Evolutionary conservation across 2,888 invertebrate genomes (phyloP).

Genomic region (Acrobeloides nanus): DNA sequence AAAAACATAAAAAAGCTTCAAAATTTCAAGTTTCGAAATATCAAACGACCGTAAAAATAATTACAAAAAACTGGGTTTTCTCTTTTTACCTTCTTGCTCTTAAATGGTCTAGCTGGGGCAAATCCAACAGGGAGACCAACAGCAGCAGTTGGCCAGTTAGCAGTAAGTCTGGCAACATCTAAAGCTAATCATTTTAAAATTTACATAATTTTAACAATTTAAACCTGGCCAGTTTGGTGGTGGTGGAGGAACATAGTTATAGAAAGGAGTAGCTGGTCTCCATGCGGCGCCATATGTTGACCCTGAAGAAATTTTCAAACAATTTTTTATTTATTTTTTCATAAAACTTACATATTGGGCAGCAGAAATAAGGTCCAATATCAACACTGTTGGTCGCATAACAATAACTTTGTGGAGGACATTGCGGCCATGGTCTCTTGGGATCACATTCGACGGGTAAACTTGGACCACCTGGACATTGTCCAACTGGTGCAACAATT

Average conservation of each 20-base stretch:
- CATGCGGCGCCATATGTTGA: conserved; percentile 26
- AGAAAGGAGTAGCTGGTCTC: conserved; percentile 53
- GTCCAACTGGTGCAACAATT: conserved; percentile 42
- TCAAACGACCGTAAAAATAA: no score
- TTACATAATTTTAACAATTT: background rate
- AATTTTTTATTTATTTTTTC: background rate
- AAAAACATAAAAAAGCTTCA: no score
- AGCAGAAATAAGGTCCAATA: conserved; percentile 54
- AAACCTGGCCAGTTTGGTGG: conserved; percentile 49
- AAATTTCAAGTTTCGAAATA: no score
- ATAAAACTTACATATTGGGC: conserved; percentile 45
- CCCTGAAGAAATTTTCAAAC: conserved; percentile 11
- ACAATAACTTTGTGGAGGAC: conserved; percentile 53
- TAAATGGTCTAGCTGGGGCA: no score
- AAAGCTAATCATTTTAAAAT: conserved; percentile 1
- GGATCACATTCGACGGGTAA: conserved; percentile 53
- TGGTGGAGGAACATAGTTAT: conserved; percentile 53
- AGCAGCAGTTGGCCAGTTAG: conserved; percentile 20
- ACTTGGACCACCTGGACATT: conserved; percentile 49
- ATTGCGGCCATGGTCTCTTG: conserved; percentile 53
- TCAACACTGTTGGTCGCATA: conserved; percentile 54
- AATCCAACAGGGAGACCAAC: conserved; percentile 21
- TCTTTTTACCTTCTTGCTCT: no score
- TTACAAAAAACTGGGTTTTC: no score
- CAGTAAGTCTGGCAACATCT: conserved; percentile 2